A percentile compares a stretch with the other conserved stretches of the same genome.
phyloP scores from a whole-genome alignment of 2,888 invertebrate species.

The Phrixothrix hirtus region DNA sequence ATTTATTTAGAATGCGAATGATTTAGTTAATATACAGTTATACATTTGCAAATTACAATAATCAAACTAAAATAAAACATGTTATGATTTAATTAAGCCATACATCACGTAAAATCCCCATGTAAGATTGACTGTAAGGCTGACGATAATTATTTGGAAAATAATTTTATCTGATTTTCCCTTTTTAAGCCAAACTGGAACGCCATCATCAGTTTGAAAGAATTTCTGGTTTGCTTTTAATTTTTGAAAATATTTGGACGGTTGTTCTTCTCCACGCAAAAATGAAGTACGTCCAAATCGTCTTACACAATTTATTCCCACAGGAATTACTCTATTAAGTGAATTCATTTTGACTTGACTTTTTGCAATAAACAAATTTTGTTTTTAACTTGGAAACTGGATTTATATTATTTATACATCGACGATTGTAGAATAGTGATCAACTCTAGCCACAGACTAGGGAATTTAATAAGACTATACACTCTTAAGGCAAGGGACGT shows the following conservation, averaged over 20 bases:
- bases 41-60: too few species aligned
- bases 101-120: background rate
- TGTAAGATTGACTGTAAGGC: background rate
- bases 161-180: constrained; percentile 14
- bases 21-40: too few species aligned
- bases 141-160: background rate
- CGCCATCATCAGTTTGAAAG: constrained; percentile 18
- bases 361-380: background rate
- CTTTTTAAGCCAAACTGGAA: constrained; percentile 14
- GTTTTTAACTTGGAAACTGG: background rate
- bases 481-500: too few species aligned
- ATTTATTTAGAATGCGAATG: background rate
- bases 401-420: background rate
- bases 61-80: too few species aligned
- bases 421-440: too few species aligned
- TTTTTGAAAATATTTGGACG: constrained; percentile 7
- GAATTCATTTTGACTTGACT: constrained; percentile 1
- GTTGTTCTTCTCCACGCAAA: constrained; percentile 1
- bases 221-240: constrained; percentile 12
- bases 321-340: background rate
- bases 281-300: constrained; percentile 1
- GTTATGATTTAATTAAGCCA: background rate
- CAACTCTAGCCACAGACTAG: too few species aligned
- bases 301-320: background rate
- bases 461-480: too few species aligned